Percentiles rank a stretch among this genome's conserved stretches.
Conservation (phyloP, 2,888 invertebrate genomes). For the Deladenus siricidicola region DNA sequence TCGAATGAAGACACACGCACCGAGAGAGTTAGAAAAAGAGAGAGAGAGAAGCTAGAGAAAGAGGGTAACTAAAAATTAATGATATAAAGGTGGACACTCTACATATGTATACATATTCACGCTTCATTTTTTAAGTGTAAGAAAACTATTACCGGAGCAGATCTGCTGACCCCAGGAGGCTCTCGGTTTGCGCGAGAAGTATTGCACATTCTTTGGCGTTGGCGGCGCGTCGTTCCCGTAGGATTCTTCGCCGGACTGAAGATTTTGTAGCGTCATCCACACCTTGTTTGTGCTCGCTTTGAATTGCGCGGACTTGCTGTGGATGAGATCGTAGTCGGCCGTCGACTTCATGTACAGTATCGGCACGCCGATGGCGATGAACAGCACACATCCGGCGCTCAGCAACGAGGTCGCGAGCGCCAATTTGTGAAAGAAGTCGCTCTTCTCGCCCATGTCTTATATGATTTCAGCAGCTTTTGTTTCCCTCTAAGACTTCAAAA, state of each 20-base stretch:
- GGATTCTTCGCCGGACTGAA: background rate
- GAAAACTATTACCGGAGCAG: conserved; percentile 13
- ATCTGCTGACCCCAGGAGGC: conserved; percentile 30
- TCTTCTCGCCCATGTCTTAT: background rate
- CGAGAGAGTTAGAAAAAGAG: too few species aligned
- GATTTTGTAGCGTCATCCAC: background rate
- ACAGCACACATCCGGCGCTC: conserved; percentile 20
- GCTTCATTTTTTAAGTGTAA: too few species aligned
- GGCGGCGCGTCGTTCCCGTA: background rate
- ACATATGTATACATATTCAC: too few species aligned
- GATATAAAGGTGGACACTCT: too few species aligned
- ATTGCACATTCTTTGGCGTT: background rate
- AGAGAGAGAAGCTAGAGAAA: too few species aligned
- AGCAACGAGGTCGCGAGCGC: conserved; percentile 19
- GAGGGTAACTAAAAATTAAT: too few species aligned
- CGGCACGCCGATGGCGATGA: conserved; percentile 20
- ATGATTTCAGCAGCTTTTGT: background rate
- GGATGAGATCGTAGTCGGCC: conserved; percentile 11
- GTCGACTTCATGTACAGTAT: conserved; percentile 12
- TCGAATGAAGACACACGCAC: too few species aligned
- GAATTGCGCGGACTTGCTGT: conserved; percentile 16
- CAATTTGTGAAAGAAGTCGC: conserved; percentile 23
- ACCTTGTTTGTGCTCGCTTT: conserved; percentile 1
- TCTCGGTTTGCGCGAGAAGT: conserved; percentile 22
- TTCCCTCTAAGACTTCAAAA: background rate